Evolutionary conservation across 2,797 vertebrate species (phyloP).

Genomic region (Meda fulgida): DNA sequence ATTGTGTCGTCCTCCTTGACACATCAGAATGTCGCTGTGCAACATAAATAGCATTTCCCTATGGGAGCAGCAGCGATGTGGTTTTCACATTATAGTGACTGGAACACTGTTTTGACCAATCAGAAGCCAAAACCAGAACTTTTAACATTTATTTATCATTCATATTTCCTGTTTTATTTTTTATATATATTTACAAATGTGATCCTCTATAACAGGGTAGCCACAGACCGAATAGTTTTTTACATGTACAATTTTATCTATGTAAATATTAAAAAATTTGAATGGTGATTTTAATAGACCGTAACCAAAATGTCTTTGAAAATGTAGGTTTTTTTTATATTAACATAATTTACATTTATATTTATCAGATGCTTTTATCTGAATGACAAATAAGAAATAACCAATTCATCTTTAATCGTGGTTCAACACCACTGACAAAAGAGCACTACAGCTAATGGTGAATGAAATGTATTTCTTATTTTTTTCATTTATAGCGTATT

Average conservation of each 20-base stretch:
- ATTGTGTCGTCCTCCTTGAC: neutral
- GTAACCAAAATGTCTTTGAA: neutral
- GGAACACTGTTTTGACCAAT: neutral
- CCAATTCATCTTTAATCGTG: neutral
- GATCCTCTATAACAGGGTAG: neutral
- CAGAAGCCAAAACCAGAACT: neutral
- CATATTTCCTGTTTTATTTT: neutral
- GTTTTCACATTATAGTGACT: neutral
- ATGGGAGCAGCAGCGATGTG: too few relatives aligned
- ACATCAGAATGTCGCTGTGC: neutral
- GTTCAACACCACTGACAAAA: neutral
- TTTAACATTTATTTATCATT: neutral
- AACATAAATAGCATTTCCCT: neutral
- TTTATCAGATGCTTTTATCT: neutral
- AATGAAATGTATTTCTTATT: neutral
- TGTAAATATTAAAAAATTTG: fast-evolving
- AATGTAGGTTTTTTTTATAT: neutral
- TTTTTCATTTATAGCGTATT: neutral
- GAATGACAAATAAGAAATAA: neutral
- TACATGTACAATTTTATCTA: neutral
- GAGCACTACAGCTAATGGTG: neutral
- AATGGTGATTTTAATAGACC: neutral
- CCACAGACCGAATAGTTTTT: neutral
- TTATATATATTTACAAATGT: neutral
- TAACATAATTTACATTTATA: neutral